Evolutionary conservation across 1,140 invertebrate species (phyloP), one percentile per base, ranked within the genome.

Genomic region (Procambarus clarkii): DNA sequence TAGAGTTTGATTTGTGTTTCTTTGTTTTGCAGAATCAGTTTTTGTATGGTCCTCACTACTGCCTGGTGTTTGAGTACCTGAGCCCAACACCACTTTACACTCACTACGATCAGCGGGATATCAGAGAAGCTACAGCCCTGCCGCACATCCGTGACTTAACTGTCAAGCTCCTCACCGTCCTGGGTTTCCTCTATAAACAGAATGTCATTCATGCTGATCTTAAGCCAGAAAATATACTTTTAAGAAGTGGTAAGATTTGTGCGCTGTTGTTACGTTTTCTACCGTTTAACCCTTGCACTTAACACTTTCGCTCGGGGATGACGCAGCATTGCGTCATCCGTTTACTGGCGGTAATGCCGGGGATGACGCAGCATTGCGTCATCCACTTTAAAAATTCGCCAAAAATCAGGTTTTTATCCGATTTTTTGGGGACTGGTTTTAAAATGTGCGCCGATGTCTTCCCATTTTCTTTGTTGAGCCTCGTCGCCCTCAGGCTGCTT

Each of bases 141-240:
- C 90, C 91, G 24, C 92, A 87, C 48, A 93, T 95, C 54, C 91
- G 93, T 64, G 93, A 94, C 82, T 92, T 94, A 46, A 92, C 94
- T 24, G 84, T 94, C 4, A 93, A 94, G 86, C 92, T 95, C 9
- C 92, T 95, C 18, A 88, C 93, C 69, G 94, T 94, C 9, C 88
- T 95, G 24, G 94, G 94, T 7, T 95, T 95, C 92, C 93, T 95
- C 2, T 93, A 94, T 77, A 93, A 94, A 88, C 94, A 94, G 81
- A 94, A 95, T 92, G 92, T 94, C 21, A 95, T 95, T 88, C 94
- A 95, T 92, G 94, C 94, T 76, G 94, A 95, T 92, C 93, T 95
- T 15, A 95, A 95, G 92, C 94, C 94, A 44, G 94, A 95, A 83
- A 95, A 95, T 93, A 94, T 95, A 76, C 93, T 95, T 2, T 91